These are phyloP conservation scores for Keiferia lycopersicella DNA, from an alignment of 2,888 invertebrate genomes.

Conservation along the genomic window DNA sequence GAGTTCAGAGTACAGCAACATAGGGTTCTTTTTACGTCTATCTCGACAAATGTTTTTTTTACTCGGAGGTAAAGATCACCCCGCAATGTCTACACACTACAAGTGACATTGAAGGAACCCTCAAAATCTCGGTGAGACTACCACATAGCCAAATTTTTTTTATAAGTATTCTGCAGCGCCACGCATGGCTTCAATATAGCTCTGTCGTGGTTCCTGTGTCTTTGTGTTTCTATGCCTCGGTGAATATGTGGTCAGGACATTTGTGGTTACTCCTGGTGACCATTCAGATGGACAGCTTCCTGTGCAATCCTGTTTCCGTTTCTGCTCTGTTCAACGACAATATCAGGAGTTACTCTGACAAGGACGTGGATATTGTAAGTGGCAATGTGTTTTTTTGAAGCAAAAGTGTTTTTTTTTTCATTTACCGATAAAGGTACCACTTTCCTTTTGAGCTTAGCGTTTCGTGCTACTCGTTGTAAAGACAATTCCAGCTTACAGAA, in stretches of 20 bases:
- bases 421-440: too few species aligned
- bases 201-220: slow-evolving; percentile 31
- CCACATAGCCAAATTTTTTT: slow-evolving; percentile 50
- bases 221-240: slow-evolving; percentile 17
- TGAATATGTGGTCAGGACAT: slow-evolving; percentile 24
- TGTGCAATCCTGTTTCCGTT: slow-evolving; percentile 43
- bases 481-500: too few species aligned
- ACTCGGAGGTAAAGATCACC: too few species aligned
- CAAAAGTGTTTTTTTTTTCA: too few species aligned
- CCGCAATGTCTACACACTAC: too few species aligned
- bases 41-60: too few species aligned
- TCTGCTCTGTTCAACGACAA: slow-evolving; percentile 58
- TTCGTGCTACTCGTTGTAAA: too few species aligned
- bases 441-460: too few species aligned
- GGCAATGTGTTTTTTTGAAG: too few species aligned
- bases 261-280: slow-evolving; percentile 15
- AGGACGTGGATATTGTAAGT: slow-evolving; percentile 56
- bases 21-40: too few species aligned
- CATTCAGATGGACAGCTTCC: slow-evolving; percentile 1
- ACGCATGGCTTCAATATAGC: slow-evolving; percentile 44
- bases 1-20: too few species aligned
- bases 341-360: slow-evolving; percentile 56
- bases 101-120: background rate
- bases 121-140: background rate
- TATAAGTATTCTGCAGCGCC: slow-evolving; percentile 56